These are phyloP conservation scores for Apocheima hispidaria DNA, from an alignment of 2,888 invertebrate species.

Conservation along the genomic window DNA sequence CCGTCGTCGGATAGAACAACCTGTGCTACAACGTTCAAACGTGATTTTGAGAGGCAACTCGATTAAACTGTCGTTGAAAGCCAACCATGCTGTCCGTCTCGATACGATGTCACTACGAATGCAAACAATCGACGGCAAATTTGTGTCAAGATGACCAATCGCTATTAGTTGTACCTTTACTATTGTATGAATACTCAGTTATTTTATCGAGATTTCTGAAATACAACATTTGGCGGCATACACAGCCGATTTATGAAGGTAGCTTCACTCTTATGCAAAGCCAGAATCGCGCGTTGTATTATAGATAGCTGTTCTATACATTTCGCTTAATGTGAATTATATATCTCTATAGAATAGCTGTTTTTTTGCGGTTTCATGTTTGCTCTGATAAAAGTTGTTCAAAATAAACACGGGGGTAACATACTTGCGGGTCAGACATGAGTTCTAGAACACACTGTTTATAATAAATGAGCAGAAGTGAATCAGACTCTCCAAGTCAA, in stretches of 20 bases:
- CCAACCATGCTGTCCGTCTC: conserved; percentile 48
- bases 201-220: neutral
- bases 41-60: conserved; percentile 55
- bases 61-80: conserved; percentile 53
- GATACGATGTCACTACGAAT: conserved; percentile 48
- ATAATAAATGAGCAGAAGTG: too few relatives aligned
- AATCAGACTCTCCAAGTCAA: neutral
- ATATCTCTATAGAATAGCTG: too few relatives aligned
- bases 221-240: neutral
- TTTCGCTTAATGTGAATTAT: too few relatives aligned
- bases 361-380: too few relatives aligned
- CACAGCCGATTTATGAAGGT: too few relatives aligned
- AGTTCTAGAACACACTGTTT: too few relatives aligned
- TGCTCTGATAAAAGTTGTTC: too few relatives aligned
- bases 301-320: too few relatives aligned
- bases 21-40: conserved; percentile 37
- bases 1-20: conserved; percentile 32
- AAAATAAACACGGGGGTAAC: too few relatives aligned
- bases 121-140: conserved; percentile 55
- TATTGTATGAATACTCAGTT: neutral
- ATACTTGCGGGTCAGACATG: too few relatives aligned
- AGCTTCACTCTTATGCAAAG: too few relatives aligned
- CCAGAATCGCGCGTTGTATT: too few relatives aligned
- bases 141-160: conserved; percentile 39
- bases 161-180: conserved; percentile 14